Percentiles rank a stretch among this genome's conserved stretches.
Conservation (phyloP, 2,888 invertebrate genomes). For the Ormia ochracea region DNA sequence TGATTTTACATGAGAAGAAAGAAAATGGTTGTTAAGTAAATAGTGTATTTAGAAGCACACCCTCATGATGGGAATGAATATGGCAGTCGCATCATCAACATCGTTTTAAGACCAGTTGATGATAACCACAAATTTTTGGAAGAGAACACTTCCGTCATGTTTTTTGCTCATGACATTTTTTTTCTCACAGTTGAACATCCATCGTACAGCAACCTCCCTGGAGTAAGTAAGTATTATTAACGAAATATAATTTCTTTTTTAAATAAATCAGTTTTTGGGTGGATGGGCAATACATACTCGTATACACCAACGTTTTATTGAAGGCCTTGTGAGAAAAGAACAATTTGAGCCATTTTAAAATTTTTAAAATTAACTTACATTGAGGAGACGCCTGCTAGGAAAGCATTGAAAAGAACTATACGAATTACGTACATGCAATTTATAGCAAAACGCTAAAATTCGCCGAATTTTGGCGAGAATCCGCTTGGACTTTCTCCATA, state of each 20-base stretch:
- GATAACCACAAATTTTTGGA: slow-evolving; percentile 55
- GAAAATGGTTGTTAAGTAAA: slow-evolving; percentile 12
- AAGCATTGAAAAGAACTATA: no score
- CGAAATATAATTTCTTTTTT: neutral
- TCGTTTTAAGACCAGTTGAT: slow-evolving; percentile 33
- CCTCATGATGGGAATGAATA: neutral
- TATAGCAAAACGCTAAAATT: no score
- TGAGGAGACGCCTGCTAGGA: no score
- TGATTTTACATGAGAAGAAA: neutral
- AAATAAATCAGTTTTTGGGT: neutral
- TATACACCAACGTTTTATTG: neutral
- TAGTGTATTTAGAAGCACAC: neutral
- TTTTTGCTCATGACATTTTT: slow-evolving; percentile 11
- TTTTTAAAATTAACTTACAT: no score
- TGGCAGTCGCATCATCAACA: neutral
- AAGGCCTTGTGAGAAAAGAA: no score
- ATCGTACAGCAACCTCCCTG: slow-evolving; percentile 12
- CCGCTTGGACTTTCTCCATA: no score
- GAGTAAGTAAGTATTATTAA: slow-evolving; percentile 9
- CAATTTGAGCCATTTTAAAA: no score
- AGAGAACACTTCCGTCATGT: slow-evolving; percentile 56
- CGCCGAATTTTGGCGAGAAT: no score
- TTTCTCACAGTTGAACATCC: slow-evolving; percentile 25
- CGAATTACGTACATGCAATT: no score
- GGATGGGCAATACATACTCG: neutral